phyloP scores from a whole-genome alignment of 1,140 invertebrate species.

The Bathynomus jamesi region DNA sequence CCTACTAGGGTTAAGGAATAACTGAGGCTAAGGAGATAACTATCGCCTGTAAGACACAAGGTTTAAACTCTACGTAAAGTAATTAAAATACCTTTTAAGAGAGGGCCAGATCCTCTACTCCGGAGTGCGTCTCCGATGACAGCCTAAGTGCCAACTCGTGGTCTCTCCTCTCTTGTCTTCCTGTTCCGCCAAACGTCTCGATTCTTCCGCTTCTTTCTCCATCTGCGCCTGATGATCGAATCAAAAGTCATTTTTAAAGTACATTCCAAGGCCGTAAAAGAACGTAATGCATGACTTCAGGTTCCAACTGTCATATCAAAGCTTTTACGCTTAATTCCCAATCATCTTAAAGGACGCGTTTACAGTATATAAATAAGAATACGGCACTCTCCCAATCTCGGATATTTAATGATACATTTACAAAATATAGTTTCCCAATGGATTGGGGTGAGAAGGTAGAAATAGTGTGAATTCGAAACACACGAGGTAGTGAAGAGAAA shows the following conservation, averaged over 20 bases:
- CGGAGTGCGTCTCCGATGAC: slow-evolving; percentile 80
- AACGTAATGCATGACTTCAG: no score
- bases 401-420: no score
- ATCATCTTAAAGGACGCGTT: no score
- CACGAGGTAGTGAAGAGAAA: no score
- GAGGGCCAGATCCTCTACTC: slow-evolving; percentile 56
- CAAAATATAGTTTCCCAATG: no score
- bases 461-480: no score
- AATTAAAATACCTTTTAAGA: neutral
- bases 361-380: no score
- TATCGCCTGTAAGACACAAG: neutral
- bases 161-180: slow-evolving; percentile 88
- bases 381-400: no score
- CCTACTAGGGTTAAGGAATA: neutral
- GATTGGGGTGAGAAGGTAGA: no score
- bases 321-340: no score
- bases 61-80: neutral
- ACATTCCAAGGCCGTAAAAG: no score
- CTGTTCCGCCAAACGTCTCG: slow-evolving; percentile 38
- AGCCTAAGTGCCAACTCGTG: slow-evolving; percentile 85
- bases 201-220: neutral
- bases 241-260: neutral
- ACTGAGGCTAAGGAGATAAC: neutral
- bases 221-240: neutral
- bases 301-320: no score